Conservation (phyloP, 2,888 invertebrate species). For the Coelinius sp. region DNA sequence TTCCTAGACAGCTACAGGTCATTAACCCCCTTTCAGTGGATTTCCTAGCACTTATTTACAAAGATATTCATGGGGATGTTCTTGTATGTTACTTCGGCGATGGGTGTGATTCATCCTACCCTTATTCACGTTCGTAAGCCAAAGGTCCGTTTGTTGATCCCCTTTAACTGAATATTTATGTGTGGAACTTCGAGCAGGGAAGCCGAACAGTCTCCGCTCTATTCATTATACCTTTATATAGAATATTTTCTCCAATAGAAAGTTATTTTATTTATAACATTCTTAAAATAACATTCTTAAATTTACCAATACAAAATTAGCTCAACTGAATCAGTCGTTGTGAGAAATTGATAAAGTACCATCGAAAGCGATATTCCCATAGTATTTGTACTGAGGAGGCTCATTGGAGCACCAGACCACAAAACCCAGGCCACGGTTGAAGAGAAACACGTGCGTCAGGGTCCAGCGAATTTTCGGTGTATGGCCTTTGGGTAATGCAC, state of each 20-base stretch:
- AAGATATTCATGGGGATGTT: constrained; percentile 27
- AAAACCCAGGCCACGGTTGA: constrained; percentile 17
- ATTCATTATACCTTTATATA: neutral
- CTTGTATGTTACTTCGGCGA: constrained; percentile 20
- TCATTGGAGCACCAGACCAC: neutral
- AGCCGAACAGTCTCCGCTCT: neutral
- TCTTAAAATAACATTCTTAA: neutral
- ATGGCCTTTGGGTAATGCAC: constrained; percentile 54
- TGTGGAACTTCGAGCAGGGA: constrained; percentile 15
- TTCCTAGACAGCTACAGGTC: constrained; percentile 14
- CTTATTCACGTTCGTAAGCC: constrained; percentile 23
- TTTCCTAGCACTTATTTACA: constrained; percentile 26
- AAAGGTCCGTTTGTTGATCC: constrained; percentile 13
- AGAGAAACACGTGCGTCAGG: constrained; percentile 29
- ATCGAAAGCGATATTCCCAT: neutral
- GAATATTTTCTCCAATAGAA: neutral
- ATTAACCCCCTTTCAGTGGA: constrained; percentile 29
- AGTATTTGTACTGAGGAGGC: constrained; percentile 12
- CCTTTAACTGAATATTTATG: constrained; percentile 28
- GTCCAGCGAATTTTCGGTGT: constrained; percentile 36
- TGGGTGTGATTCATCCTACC: constrained; percentile 18
- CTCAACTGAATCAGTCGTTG: neutral
- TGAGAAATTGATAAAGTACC: constrained; percentile 1
- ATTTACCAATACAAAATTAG: neutral
- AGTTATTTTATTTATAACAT: neutral